These are phyloP conservation scores for Gobio gobio DNA, from an alignment of 2,113 vertebrate genomes.

Conservation along the genomic window DNA sequence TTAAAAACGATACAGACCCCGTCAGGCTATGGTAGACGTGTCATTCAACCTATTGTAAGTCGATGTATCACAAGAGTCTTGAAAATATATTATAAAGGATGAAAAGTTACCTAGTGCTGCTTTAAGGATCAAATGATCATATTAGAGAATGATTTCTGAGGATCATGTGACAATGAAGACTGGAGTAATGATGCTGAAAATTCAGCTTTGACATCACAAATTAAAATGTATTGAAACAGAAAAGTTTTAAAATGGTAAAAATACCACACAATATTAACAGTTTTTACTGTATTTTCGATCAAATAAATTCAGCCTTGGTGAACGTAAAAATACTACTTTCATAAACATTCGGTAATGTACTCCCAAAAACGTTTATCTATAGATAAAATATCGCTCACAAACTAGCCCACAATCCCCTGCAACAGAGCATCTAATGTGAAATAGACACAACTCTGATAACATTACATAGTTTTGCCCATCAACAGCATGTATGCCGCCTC, in stretches of 20 bases:
- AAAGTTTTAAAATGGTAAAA: neutral
- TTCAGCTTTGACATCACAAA: neutral
- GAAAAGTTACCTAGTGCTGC: too few species aligned
- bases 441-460: neutral
- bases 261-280: neutral
- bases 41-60: too few species aligned
- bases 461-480: neutral
- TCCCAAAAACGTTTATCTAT: neutral
- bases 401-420: neutral
- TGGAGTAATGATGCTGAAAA: neutral
- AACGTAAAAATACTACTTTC: neutral
- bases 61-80: too few species aligned
- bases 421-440: neutral
- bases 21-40: too few species aligned
- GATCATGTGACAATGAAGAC: neutral
- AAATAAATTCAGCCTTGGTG: neutral
- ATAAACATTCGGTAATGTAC: too few species aligned
- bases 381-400: neutral
- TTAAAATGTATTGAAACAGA: neutral
- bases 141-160: neutral
- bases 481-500: constrained; percentile 26
- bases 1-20: too few species aligned
- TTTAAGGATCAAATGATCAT: neutral
- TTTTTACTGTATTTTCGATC: neutral
- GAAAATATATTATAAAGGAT: too few species aligned